Base-by-base conservation (phyloP, 1,140 invertebrate species). In the Lepidotrigona ventralis region DNA sequence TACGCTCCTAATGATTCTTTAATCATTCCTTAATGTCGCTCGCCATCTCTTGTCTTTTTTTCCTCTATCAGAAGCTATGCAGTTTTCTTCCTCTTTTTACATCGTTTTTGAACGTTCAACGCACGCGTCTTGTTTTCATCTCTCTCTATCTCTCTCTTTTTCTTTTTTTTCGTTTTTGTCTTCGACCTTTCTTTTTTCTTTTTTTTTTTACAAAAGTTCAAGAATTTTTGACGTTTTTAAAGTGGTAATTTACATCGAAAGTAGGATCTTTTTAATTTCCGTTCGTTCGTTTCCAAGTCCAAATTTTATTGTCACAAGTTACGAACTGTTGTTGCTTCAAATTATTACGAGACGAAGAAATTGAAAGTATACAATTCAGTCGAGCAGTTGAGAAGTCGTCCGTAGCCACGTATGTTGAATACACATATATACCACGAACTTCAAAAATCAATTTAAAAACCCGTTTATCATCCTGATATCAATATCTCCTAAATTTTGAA, bases 1-100 rank as follows among this genome's bases (percentile, higher is more conserved):
- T 79, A 79, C 82, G 82, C 77, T 64, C 51, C 51, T 83, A 79
- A 83, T 79, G 82, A 83, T 79, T 83, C 82, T 79, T 83, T 83
- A 79, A 79, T 83, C 82, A 83, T 83, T 83, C 53, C 60, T 83
- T 83, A 83, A 78, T 83, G 46, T 71, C 81, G 29, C 56, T 73
- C 15, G 58, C 46, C 51, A 81, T 70, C 53, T 58, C 46, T 73
- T 26, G 46, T 69, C n/a, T 66, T 29, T 46, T 60, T 29, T 58
- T 4, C 39, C 56, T 63, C 26, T 29, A n/a, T 46, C n/a, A 23
- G 29, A 12, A 15, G 60, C 29, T 21, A 33, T 70, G 6, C 11
- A 26, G 17, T 26, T 4, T 46, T 58, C 17, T 64, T 60, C 26
- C 15, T 51, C 4, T 73, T 73, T 11, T 14, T 60, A 39, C 21